These are phyloP conservation scores for Saccopteryx leptura DNA, from an alignment of 2,113 vertebrate genomes.

Conservation along the genomic window DNA sequence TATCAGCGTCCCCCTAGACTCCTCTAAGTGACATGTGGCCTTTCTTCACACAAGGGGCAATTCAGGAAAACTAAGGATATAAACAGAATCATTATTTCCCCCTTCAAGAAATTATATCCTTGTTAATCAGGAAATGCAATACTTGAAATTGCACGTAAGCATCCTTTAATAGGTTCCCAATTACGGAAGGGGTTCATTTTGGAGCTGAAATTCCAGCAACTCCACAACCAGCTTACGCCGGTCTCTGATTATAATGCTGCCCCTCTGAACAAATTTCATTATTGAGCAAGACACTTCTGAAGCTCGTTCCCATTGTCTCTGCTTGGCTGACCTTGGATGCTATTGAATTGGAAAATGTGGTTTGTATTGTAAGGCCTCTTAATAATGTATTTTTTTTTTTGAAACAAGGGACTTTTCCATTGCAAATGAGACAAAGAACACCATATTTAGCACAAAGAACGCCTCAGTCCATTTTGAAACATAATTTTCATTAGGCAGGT, in stretches of 20 bases:
- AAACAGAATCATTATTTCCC: neutral
- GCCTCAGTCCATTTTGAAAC: constrained; percentile 75
- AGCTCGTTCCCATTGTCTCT: constrained; percentile 60
- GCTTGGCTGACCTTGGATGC: constrained; percentile 66
- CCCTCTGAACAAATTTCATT: constrained; percentile 48
- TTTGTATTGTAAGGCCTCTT: constrained; percentile 70
- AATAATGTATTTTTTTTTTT: constrained; percentile 65
- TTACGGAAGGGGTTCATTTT: neutral
- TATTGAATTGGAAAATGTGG: constrained; percentile 76
- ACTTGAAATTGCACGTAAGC: neutral
- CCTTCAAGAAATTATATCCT: constrained; percentile 36
- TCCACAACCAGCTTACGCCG: neutral
- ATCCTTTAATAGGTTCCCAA: neutral
- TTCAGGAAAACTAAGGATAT: neutral
- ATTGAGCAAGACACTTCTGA: neutral
- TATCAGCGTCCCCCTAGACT: neutral
- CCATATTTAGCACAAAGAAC: constrained; percentile 27
- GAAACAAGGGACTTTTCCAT: constrained; percentile 73
- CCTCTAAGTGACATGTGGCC: neutral
- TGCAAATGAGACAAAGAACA: constrained; percentile 72
- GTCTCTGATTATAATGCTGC: neutral
- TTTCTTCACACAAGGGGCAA: neutral
- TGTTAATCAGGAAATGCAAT: constrained; percentile 12
- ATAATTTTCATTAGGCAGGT: constrained; percentile 74
- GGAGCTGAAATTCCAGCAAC: neutral